These are phyloP conservation scores for Enhydra lutris DNA, from an alignment of 2,113 vertebrate species.

Conservation along the genomic window DNA sequence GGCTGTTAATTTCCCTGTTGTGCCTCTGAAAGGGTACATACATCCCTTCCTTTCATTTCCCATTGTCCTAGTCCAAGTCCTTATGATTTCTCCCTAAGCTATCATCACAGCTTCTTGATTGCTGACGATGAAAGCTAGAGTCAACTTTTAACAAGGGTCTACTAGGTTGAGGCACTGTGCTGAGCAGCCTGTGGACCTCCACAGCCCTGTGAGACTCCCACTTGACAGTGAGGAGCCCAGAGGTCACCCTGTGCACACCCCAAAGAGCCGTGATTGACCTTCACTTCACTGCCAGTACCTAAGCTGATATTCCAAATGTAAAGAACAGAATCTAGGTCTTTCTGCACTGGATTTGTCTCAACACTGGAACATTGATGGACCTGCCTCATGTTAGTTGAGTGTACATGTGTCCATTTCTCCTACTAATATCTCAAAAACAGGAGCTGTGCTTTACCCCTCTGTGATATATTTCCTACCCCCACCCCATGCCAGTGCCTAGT, in stretches of 20 bases:
- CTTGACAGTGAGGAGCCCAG: neutral
- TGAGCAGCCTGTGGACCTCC: neutral
- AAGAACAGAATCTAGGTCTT: neutral
- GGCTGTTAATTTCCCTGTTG: neutral
- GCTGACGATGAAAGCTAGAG: neutral
- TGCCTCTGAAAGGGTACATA: neutral
- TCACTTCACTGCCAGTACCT: neutral
- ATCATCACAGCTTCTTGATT: neutral
- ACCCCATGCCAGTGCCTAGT: neutral
- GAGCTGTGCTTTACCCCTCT: neutral
- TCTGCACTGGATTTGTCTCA: neutral
- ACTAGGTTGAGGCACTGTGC: neutral
- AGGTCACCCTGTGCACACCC: neutral
- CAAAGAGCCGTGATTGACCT: neutral
- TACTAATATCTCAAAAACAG: neutral
- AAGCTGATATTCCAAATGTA: neutral
- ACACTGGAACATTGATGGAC: neutral
- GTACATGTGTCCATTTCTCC: neutral
- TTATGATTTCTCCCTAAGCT: neutral
- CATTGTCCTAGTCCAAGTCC: neutral
- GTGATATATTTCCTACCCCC: neutral
- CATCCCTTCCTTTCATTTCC: neutral
- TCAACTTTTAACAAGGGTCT: neutral
- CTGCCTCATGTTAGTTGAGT: neutral
- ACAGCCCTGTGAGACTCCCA: neutral